Evolutionary conservation across 2,888 invertebrate genomes (phyloP), one percentile per base, ranked within the genome.

Genomic region (Iphiclides podalirius): DNA sequence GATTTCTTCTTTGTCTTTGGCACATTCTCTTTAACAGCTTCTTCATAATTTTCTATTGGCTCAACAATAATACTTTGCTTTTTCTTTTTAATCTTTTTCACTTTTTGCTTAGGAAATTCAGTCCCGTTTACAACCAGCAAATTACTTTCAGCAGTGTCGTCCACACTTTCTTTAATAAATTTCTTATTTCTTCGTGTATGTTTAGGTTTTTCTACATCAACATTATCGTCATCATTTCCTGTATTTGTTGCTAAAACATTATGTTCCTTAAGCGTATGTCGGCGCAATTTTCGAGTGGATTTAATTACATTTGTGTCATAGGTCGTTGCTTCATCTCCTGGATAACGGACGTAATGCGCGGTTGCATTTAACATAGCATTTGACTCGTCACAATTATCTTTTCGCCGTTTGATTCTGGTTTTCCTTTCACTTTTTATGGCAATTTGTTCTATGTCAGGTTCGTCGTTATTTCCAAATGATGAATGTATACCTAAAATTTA

Each of bases 301-400:
- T 61, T 67, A 1, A 17, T 23, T 4, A 60, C 53, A 15, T 35
- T 58, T 7, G 61, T 62, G 1, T 57, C 53, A 13, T n/a, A n/a
- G n/a, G n/a, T n/a, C n/a, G n/a, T n/a, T n/a, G 75, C 74, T 31
- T 77, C 75, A 11, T 75, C 70, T n/a, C 63, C 63, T 1, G 84
- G 84, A 49, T 74, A 81, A 52, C 59, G 67, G 2, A 86, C 85
- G 52, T 83, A 85, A 57, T 84, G 75, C 60, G 1, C 74, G 74
- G 58, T 78, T 78, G 41, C 75, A 79, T 20, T 55, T 26, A 40
- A 35, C 40, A 33, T 35, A 13, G 28, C 53, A 9, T 61, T 61
- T 0, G 55, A 8, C 23, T 61, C 58, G 1, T 72, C 66, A 11
- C 48, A 41, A 48, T 72, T 74, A 20, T 79, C 78, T 40, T 77